Evolutionary conservation across 1,140 invertebrate species (phyloP).

Genomic region (Mylabris phalerata): DNA sequence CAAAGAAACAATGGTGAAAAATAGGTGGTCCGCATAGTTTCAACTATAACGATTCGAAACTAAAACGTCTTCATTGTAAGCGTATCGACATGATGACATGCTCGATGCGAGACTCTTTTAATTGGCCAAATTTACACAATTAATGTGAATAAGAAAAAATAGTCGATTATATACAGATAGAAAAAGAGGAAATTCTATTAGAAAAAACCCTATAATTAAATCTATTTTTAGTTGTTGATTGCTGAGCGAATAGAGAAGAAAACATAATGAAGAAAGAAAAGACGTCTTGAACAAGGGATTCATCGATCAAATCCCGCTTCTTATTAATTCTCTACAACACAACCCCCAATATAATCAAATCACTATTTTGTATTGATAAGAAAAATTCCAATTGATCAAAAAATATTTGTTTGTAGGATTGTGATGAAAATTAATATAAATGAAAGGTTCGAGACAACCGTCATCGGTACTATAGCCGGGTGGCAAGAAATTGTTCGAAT

Average conservation of each 20-base stretch:
- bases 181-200: no score
- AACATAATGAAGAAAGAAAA: no score
- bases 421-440: not conserved
- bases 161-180: not conserved
- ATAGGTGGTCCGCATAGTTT: conserved; percentile 20
- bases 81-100: conserved; percentile 4
- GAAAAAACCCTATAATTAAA: no score
- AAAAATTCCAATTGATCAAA: not conserved
- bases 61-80: not conserved
- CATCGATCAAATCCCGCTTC: no score
- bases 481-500: conserved; percentile 7
- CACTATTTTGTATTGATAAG: no score
- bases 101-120: not conserved
- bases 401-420: no score
- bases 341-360: no score
- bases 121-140: not conserved
- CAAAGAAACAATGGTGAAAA: conserved; percentile 24
- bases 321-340: no score
- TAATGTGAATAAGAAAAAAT: not conserved
- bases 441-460: not conserved
- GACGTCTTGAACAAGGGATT: no score
- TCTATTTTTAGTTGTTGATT: no score
- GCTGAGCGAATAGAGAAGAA: no score
- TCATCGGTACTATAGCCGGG: conserved; percentile 3
- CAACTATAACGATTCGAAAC: not conserved